A percentile compares a stretch with the other conserved stretches of the same genome.
These are phyloP conservation scores for Zingel zingel DNA, from an alignment of 2,113 vertebrate species.

Conservation along the genomic window DNA sequence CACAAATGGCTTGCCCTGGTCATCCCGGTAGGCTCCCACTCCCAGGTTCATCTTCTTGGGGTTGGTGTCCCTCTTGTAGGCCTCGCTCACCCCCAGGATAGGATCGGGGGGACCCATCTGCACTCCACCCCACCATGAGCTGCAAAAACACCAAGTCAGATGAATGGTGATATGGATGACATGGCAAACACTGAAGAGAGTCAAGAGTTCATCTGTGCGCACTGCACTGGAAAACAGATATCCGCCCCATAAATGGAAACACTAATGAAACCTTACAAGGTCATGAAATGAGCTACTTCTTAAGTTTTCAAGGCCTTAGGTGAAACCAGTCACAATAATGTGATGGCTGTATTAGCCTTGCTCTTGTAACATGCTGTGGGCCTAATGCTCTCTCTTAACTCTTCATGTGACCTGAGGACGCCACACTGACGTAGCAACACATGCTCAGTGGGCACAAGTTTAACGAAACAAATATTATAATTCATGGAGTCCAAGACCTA, in stretches of 20 bases:
- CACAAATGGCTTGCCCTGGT: conserved; percentile 93
- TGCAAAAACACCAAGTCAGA: conserved; percentile 63
- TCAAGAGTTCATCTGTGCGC: neutral
- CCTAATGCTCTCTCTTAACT: conserved; percentile 35
- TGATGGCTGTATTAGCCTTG: neutral
- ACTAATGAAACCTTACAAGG: neutral
- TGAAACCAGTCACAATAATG: neutral
- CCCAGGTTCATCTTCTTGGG: conserved; percentile 98
- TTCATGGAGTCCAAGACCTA: conserved; percentile 51
- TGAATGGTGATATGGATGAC: neutral
- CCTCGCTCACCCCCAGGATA: conserved; percentile 95
- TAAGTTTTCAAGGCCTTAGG: neutral
- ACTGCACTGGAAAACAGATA: neutral
- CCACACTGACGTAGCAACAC: conserved; percentile 10
- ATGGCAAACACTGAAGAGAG: neutral
- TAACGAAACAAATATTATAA: conserved; percentile 50
- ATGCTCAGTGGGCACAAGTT: conserved; percentile 7
- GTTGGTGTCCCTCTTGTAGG: conserved; percentile 93
- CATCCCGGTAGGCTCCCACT: conserved; percentile 95
- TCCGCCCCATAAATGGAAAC: neutral
- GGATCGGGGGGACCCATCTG: conserved; percentile 97
- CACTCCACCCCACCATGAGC: conserved; percentile 96
- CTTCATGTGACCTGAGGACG: conserved; percentile 56
- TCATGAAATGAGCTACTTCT: neutral
- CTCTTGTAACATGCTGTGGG: neutral